phyloP scores from a whole-genome alignment of 2,888 invertebrate species.

The Campopleginae sp. region DNA sequence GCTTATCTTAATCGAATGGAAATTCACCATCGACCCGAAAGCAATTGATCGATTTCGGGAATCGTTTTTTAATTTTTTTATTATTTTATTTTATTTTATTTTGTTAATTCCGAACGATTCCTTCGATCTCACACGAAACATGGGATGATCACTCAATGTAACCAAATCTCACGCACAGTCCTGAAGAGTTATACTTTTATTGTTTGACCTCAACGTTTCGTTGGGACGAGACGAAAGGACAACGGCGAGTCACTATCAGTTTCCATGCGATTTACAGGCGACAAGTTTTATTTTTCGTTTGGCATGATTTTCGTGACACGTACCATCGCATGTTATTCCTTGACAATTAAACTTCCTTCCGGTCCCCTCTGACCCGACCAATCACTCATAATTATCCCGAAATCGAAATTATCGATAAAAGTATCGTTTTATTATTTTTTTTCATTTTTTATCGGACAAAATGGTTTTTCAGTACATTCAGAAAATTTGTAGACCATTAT shows the following conservation, averaged over 20 bases:
- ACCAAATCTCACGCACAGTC: conserved; percentile 36
- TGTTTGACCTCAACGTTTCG: conserved; percentile 18
- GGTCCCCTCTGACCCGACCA: conserved; percentile 3
- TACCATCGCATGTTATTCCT: conserved; percentile 74
- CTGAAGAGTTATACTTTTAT: conserved; percentile 11
- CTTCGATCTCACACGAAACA: conserved; percentile 3
- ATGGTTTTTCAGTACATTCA: conserved; percentile 46
- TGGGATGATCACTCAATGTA: conserved; percentile 33
- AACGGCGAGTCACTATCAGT: conserved; percentile 81
- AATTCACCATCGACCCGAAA: conserved; percentile 6
- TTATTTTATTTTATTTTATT: conserved; percentile 1
- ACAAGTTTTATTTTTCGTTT: conserved; percentile 71
- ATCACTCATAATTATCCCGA: conserved; percentile 12
- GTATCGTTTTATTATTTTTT: conserved; percentile 45
- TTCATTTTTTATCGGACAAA: conserved; percentile 43
- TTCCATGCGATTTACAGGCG: conserved; percentile 68
- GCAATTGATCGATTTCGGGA: conserved; percentile 24
- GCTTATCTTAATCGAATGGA: conserved; percentile 25
- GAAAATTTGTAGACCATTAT: not conserved
- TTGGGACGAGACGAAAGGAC: conserved; percentile 62
- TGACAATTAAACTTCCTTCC: conserved; percentile 10
- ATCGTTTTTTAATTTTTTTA: not conserved
- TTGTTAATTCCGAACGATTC: conserved; percentile 13
- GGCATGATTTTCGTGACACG: conserved; percentile 72
- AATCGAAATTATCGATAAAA: conserved; percentile 20